phyloP scores from a whole-genome alignment of 2,797 vertebrate species.

The Bovichtus variegatus region DNA sequence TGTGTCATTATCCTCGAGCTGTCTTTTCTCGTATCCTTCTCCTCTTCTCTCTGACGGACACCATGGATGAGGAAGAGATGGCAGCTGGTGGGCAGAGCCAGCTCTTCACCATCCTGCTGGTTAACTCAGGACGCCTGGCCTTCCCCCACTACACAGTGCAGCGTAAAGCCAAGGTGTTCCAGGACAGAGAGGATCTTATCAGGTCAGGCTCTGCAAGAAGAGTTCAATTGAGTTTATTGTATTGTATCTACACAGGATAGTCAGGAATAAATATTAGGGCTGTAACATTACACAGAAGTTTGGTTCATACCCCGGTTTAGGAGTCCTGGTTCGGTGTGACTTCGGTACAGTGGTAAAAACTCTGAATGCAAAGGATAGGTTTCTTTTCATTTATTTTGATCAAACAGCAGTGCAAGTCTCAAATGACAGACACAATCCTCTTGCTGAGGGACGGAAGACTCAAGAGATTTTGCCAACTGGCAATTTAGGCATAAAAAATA shows the following conservation, averaged over 20 bases:
- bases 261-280: neutral
- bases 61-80: conserved; percentile 92
- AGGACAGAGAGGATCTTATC: conserved; percentile 93
- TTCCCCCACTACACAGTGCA: conserved; percentile 91
- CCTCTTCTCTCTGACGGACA: conserved; percentile 92
- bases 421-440: too few species aligned
- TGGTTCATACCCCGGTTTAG: too few species aligned
- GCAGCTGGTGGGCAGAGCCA: conserved; percentile 91
- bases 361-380: too few species aligned
- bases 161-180: conserved; percentile 88
- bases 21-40: conserved; percentile 93
- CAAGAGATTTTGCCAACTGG: too few species aligned
- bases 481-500: too few species aligned
- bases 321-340: too few species aligned
- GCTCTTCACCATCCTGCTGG: conserved; percentile 92
- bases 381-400: too few species aligned
- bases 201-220: conserved; percentile 78
- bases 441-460: too few species aligned
- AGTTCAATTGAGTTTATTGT: neutral
- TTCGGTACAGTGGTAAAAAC: too few species aligned
- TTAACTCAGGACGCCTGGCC: conserved; percentile 89
- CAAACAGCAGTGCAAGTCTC: too few species aligned
- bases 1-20: conserved; percentile 85
- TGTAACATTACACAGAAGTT: too few species aligned
- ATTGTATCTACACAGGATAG: neutral